These are phyloP conservation scores for Torymus auratus DNA, from an alignment of 2,888 invertebrate genomes.

Conservation along the genomic window DNA sequence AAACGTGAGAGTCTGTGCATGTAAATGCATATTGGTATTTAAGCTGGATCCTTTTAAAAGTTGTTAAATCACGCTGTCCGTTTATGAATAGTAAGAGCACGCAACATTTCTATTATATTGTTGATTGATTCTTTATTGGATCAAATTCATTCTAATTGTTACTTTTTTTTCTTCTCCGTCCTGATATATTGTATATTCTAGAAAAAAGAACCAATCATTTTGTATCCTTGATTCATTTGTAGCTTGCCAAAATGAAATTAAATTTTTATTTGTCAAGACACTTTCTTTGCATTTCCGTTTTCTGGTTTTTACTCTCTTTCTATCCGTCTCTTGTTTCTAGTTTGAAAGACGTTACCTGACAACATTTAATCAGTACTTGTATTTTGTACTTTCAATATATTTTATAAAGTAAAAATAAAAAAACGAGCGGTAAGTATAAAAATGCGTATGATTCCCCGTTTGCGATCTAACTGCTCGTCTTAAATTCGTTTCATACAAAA, in stretches of 20 bases:
- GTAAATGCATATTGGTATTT: slow-evolving; percentile 50
- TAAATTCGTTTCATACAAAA: slow-evolving; percentile 14
- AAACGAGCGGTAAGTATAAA: slow-evolving; percentile 50
- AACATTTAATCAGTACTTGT: slow-evolving; percentile 8
- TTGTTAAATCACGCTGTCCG: slow-evolving; percentile 38
- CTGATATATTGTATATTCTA: slow-evolving; percentile 52
- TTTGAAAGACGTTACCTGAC: slow-evolving; percentile 2
- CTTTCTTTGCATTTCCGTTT: slow-evolving; percentile 50
- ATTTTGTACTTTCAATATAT: slow-evolving; percentile 14
- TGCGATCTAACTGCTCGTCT: slow-evolving; percentile 8
- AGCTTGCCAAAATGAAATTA: slow-evolving; percentile 60
- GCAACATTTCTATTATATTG: slow-evolving; percentile 53
- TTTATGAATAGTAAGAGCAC: slow-evolving; percentile 44
- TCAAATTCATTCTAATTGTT: slow-evolving; percentile 50
- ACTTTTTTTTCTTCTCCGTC: slow-evolving; percentile 54
- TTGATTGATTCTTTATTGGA: slow-evolving; percentile 47
- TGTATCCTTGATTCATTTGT: slow-evolving; percentile 58
- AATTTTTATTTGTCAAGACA: slow-evolving; percentile 60
- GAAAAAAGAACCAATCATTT: slow-evolving; percentile 47
- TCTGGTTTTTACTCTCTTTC: slow-evolving; percentile 31
- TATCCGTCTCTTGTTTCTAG: slow-evolving; percentile 21
- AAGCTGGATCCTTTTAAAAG: slow-evolving; percentile 48
- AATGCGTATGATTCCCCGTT: slow-evolving; percentile 21
- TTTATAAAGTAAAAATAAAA: slow-evolving; percentile 23
- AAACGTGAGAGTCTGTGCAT: slow-evolving; percentile 52